Conservation (phyloP, 1,140 invertebrate species). For the Littorina saxatilis region DNA sequence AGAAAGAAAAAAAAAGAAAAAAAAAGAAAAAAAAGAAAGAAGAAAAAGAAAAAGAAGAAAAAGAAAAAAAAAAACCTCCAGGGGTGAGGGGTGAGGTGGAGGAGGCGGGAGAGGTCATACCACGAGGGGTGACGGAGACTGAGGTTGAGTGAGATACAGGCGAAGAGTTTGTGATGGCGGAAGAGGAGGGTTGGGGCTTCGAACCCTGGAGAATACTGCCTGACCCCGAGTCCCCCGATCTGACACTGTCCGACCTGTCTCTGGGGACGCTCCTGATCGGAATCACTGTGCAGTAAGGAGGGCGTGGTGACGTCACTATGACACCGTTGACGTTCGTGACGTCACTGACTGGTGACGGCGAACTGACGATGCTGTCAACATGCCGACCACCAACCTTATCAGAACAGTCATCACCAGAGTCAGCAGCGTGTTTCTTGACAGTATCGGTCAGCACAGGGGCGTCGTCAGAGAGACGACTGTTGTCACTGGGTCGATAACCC, state of each 20-base stretch:
- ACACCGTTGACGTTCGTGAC: conserved; percentile 5
- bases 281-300: not conserved
- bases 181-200: not conserved
- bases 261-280: not conserved
- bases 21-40: no score
- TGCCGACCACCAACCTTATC: not conserved
- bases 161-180: not conserved
- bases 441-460: not conserved
- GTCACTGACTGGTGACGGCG: not conserved
- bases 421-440: not conserved
- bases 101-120: not conserved
- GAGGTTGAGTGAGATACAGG: not conserved
- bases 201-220: not conserved
- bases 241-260: no score
- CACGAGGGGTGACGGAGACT: not conserved
- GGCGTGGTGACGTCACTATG: not conserved
- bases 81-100: not conserved
- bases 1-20: no score
- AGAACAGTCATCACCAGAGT: not conserved
- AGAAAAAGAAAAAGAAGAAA: no score
- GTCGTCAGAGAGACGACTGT: no score
- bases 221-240: no score
- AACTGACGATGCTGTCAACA: not conserved
- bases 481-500: not conserved
- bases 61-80: no score